These are phyloP conservation scores for Thecocarcelia acutangulata DNA, from an alignment of 2,888 invertebrate species.

Conservation along the genomic window DNA sequence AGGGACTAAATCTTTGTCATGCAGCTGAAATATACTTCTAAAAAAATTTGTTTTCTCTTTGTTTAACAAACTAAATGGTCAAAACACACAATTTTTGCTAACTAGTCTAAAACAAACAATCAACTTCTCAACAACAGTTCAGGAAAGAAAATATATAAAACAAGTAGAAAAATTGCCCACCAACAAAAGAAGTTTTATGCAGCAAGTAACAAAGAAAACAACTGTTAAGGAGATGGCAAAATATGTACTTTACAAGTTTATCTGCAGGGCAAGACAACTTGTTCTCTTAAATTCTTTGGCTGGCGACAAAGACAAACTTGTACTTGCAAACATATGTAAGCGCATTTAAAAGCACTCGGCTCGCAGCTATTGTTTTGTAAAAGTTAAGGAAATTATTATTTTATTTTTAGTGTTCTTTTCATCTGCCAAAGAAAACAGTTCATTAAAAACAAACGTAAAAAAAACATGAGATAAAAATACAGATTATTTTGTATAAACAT, in stretches of 20 bases:
- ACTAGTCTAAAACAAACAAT: constrained; percentile 36
- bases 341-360: constrained; percentile 2
- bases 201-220: constrained; percentile 23
- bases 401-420: constrained; percentile 35
- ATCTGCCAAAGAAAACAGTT: constrained; percentile 36
- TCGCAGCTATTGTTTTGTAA: constrained; percentile 15
- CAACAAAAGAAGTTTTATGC: background rate
- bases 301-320: constrained; percentile 24
- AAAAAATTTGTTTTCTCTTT: background rate
- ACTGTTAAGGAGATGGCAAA: constrained; percentile 16
- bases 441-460: constrained; percentile 6
- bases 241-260: constrained; percentile 9
- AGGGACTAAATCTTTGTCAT: constrained; percentile 19
- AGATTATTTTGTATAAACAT: constrained; percentile 5
- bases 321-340: background rate
- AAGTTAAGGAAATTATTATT: constrained; percentile 54
- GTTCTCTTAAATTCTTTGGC: constrained; percentile 27
- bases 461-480: constrained; percentile 22
- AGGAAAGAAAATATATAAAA: constrained; percentile 3
- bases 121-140: constrained; percentile 6
- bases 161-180: background rate
- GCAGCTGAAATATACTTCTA: constrained; percentile 11
- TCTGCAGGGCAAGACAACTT: constrained; percentile 38
- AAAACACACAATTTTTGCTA: constrained; percentile 25
- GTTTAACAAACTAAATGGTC: constrained; percentile 27